These are phyloP conservation scores for Oreochromis aureus DNA, from an alignment of 2,113 vertebrate species.

Conservation along the genomic window DNA sequence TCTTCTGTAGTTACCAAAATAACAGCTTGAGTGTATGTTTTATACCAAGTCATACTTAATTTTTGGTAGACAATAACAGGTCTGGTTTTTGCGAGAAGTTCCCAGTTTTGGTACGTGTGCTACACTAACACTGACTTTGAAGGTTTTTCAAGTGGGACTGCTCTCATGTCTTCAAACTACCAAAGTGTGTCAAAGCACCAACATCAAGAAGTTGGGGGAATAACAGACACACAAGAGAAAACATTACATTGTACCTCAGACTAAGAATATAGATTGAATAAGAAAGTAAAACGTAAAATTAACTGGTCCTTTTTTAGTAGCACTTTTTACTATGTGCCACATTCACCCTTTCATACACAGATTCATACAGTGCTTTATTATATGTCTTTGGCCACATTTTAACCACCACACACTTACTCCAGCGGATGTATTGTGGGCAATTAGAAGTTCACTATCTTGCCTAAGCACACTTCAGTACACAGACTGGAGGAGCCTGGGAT, in stretches of 20 bases:
- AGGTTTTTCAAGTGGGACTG: not conserved
- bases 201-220: not conserved
- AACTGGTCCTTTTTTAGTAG: not conserved
- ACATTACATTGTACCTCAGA: accelerated
- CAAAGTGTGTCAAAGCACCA: not conserved
- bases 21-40: not conserved
- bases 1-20: not conserved
- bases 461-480: not conserved
- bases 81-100: not conserved
- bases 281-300: not conserved
- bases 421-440: not conserved
- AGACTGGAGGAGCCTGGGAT: not conserved
- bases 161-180: not conserved
- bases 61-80: not conserved
- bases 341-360: not conserved
- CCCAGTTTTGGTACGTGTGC: not conserved
- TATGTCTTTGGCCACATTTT: not conserved
- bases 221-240: not conserved
- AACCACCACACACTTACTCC: not conserved
- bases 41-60: not conserved
- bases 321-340: not conserved
- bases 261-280: accelerated
- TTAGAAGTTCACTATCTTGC: not conserved
- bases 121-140: not conserved
- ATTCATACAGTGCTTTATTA: not conserved